Evolutionary conservation across 2,797 vertebrate genomes (phyloP).

Genomic region (Paratrypauchen microcephalus): DNA sequence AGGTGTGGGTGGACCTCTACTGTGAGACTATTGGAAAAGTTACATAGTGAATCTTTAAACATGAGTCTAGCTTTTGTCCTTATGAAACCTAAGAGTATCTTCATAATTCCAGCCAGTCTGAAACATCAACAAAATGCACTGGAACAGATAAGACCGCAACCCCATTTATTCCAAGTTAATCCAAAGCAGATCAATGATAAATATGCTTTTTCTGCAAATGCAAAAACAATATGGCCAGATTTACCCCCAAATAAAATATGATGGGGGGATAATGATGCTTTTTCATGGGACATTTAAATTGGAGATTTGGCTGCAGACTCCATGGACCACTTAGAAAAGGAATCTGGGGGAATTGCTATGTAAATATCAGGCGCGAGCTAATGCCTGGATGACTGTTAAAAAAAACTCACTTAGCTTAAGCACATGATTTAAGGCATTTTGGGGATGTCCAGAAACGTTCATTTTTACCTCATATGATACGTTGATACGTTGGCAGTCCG

Average conservation of each 20-base stretch:
- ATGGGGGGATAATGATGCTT: constrained; percentile 48
- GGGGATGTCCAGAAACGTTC: constrained; percentile 24
- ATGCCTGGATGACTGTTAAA: constrained; percentile 49
- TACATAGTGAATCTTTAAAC: not conserved
- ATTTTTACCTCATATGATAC: constrained; percentile 47
- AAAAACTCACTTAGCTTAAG: constrained; percentile 64
- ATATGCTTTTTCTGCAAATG: constrained; percentile 14
- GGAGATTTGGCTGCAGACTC: constrained; percentile 57
- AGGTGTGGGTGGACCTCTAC: too few relatives aligned
- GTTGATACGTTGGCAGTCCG: constrained; percentile 11
- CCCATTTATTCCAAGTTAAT: constrained; percentile 10
- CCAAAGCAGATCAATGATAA: constrained; percentile 16
- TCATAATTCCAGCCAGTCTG: constrained; percentile 7
- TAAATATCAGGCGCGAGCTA: constrained; percentile 53
- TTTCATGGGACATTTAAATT: constrained; percentile 45
- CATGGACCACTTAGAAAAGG: constrained; percentile 52
- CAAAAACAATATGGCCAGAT: constrained; percentile 36
- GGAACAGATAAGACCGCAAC: constrained; percentile 1
- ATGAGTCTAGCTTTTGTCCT: not conserved
- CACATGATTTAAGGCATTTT: constrained; percentile 55
- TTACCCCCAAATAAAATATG: constrained; percentile 26
- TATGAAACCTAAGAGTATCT: not conserved
- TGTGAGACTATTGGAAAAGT: too few relatives aligned
- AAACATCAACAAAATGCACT: constrained; percentile 1
- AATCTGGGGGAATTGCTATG: constrained; percentile 38